Conservation (phyloP, 2,888 invertebrate species). For the Cloeon dipterum region DNA sequence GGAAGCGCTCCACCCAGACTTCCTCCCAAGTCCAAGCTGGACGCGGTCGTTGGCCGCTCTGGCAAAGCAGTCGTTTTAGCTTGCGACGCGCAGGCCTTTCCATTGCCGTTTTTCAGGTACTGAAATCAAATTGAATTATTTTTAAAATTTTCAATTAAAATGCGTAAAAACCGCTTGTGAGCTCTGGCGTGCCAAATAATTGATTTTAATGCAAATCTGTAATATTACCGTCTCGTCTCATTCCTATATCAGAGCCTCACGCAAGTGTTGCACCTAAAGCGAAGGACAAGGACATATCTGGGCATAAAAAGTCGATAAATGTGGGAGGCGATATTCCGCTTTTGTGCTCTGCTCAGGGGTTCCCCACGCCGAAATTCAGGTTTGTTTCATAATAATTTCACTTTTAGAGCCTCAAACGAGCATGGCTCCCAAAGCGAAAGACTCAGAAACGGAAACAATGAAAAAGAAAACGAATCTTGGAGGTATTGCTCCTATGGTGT, state of each 20-base stretch:
- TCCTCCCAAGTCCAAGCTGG: conserved; percentile 23
- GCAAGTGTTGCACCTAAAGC: conserved; percentile 30
- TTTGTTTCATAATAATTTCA: conserved; percentile 6
- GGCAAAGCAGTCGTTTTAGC: conserved; percentile 12
- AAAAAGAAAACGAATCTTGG: conserved; percentile 5
- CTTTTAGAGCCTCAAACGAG: conserved; percentile 9
- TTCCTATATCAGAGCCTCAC: conserved; percentile 26
- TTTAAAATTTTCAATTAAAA: too few species aligned
- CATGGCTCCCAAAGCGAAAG: conserved; percentile 10
- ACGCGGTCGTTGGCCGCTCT: conserved; percentile 11
- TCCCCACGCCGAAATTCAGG: conserved; percentile 10
- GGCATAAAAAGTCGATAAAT: conserved; percentile 4
- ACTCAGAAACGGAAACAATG: conserved; percentile 9
- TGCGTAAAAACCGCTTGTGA: too few species aligned
- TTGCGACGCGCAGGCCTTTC: conserved; percentile 10
- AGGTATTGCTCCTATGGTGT: conserved; percentile 31
- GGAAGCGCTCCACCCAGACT: conserved; percentile 30
- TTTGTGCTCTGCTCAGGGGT: conserved; percentile 10
- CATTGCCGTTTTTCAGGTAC: conserved; percentile 14
- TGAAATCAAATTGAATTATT: conserved; percentile 4
- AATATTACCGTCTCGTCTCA: too few species aligned
- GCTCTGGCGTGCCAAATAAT: neutral
- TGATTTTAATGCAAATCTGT: too few species aligned
- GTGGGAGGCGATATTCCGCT: conserved; percentile 8
- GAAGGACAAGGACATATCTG: conserved; percentile 5